These are phyloP conservation scores for Dynastes maya DNA, from an alignment of 2,888 invertebrate genomes.

Conservation along the genomic window DNA sequence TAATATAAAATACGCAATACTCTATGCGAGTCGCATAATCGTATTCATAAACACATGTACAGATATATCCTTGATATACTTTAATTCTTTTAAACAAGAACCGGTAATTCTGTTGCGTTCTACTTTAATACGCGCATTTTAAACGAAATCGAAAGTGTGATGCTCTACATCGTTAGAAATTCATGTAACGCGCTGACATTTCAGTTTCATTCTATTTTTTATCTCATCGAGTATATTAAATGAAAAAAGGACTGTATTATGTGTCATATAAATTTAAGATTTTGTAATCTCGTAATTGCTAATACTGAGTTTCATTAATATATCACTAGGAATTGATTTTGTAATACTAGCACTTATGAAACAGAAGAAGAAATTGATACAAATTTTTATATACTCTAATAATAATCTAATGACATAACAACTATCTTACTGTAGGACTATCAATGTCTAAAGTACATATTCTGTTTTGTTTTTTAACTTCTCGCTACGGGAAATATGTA, in stretches of 20 bases:
- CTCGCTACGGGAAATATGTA: too few species aligned
- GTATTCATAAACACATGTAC: neutral
- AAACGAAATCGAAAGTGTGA: conserved; percentile 2
- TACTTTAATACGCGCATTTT: neutral
- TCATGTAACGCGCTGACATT: neutral
- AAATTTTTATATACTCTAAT: too few species aligned
- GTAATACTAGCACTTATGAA: neutral
- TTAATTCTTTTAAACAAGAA: neutral
- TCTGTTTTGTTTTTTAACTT: too few species aligned
- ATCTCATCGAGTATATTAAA: neutral
- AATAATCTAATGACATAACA: too few species aligned
- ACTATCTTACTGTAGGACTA: too few species aligned
- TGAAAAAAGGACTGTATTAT: neutral
- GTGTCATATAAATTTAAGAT: neutral
- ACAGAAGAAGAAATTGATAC: neutral
- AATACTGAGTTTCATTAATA: neutral
- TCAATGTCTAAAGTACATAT: too few species aligned
- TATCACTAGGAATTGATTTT: neutral
- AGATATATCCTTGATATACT: conserved; percentile 13
- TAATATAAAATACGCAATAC: neutral
- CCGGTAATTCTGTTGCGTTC: neutral
- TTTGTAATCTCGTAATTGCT: neutral
- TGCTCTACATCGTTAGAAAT: neutral
- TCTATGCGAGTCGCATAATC: neutral
- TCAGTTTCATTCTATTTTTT: neutral